Conservation (phyloP, 2,113 vertebrate species). For the Tachuris rubrigastra region DNA sequence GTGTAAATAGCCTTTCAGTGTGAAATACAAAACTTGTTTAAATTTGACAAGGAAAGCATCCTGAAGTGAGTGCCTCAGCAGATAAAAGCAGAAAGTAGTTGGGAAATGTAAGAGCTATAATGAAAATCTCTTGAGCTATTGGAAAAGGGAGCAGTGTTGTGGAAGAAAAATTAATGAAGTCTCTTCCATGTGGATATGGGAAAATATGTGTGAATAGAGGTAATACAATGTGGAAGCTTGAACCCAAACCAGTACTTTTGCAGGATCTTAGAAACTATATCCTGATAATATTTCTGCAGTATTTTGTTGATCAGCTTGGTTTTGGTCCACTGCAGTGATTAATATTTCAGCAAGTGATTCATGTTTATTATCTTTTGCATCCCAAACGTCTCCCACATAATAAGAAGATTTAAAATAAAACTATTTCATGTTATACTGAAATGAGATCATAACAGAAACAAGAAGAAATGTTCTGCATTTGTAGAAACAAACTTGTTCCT, state of each 20-base stretch:
- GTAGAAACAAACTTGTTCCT: background rate
- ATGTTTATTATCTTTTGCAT: background rate
- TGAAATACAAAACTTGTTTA: background rate
- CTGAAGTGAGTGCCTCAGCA: background rate
- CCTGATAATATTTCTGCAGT: background rate
- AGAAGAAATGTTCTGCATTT: background rate
- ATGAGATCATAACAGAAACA: background rate
- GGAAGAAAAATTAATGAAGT: background rate
- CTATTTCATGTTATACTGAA: background rate
- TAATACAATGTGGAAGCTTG: background rate
- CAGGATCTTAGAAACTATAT: background rate
- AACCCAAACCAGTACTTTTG: background rate
- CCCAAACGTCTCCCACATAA: background rate
- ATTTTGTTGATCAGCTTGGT: background rate
- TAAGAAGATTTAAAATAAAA: background rate
- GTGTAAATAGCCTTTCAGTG: background rate
- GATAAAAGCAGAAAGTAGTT: background rate
- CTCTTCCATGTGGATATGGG: rapidly evolving
- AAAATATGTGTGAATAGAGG: background rate
- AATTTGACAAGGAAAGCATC: background rate
- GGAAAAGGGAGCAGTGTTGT: background rate
- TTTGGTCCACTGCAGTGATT: background rate
- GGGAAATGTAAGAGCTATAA: background rate
- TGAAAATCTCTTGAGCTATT: background rate
- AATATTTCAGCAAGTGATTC: background rate